Base-by-base conservation (phyloP, 1,140 invertebrate genomes). In the Muscidifurax raptorellus region DNA sequence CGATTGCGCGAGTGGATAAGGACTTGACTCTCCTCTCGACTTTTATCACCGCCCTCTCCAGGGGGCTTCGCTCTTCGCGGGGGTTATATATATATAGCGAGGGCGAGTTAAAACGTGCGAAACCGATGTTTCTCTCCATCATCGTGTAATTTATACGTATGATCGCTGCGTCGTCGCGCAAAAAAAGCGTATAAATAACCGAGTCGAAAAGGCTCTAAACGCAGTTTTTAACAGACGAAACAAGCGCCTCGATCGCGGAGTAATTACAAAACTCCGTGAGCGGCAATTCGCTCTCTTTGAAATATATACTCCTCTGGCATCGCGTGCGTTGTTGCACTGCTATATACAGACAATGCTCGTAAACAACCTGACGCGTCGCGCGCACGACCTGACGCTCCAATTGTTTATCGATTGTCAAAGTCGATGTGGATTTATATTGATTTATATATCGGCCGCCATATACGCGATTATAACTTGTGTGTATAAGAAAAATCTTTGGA, bases 251-350 rank as follows among this genome's bases (percentile, higher is more conserved):
- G 52, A 59, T 7, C 52, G 18, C 52, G 44, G 52, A n/a, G 5
- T 59, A 59, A 59, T 59, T 59, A 59, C 52, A n/a, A 59, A 59
- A 59, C 52, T 59, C 52, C 9, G 18, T 4, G 52, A n/a, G 5
- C 7, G 44, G 18, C 52, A n/a, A 59, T 59, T 59, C 52, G 2
- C 52, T 18, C 22, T 59, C 52, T 18, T 9, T n/a, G 18, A 59
- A 59, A 40, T 40, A 40, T 40, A 40, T 40, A 40, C n/a, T n/a
- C 52, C n/a, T 59, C 22, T 59, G 22, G 22, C 83, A 83, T 87
- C 84, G 85, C 86, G 87, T 89, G 86, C 71, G 79, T n/a, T n/a
- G n/a, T n/a, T n/a, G n/a, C n/a, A n/a, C n/a, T 18, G 30, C 13
- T 36, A 69, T 9, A 25, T 69, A 78, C 85, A 86, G 83, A 85